phyloP scores from a whole-genome alignment of 2,888 invertebrate genomes.

The Scrobipalpa costella region DNA sequence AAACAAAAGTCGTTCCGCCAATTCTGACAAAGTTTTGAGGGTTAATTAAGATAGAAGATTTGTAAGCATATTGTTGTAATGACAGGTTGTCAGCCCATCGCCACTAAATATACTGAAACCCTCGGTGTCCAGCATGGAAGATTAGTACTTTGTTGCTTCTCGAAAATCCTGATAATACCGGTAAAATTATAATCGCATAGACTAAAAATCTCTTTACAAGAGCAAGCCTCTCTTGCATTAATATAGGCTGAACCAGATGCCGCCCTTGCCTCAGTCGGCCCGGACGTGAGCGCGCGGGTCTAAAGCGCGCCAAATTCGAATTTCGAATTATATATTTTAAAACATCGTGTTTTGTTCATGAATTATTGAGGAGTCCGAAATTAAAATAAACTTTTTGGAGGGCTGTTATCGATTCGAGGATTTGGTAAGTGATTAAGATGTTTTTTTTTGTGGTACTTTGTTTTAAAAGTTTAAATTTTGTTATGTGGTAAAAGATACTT shows the following conservation, averaged over 20 bases:
- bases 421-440: slow-evolving; percentile 23
- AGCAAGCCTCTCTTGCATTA: slow-evolving; percentile 50
- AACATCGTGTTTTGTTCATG: slow-evolving; percentile 5
- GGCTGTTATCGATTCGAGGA: slow-evolving; percentile 2
- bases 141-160: too few species aligned
- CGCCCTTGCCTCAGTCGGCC: slow-evolving; percentile 49
- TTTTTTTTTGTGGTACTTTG: not conserved
- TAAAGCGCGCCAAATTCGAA: slow-evolving; percentile 40
- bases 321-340: slow-evolving; percentile 37
- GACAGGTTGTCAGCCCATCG: too few species aligned
- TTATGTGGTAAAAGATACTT: too few species aligned
- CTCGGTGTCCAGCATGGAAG: too few species aligned
- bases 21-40: too few species aligned
- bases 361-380: slow-evolving; percentile 5
- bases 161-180: too few species aligned
- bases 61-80: too few species aligned
- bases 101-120: too few species aligned
- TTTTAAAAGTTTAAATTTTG: not conserved
- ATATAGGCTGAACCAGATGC: slow-evolving; percentile 59
- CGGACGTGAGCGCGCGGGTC: slow-evolving; percentile 45
- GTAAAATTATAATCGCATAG: slow-evolving; percentile 34
- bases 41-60: too few species aligned
- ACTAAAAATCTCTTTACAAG: slow-evolving; percentile 45
- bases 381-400: slow-evolving; percentile 19
- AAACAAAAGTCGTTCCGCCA: too few species aligned